Evolutionary conservation across 1,140 invertebrate genomes (phyloP).

Genomic region (Prorops nasuta): DNA sequence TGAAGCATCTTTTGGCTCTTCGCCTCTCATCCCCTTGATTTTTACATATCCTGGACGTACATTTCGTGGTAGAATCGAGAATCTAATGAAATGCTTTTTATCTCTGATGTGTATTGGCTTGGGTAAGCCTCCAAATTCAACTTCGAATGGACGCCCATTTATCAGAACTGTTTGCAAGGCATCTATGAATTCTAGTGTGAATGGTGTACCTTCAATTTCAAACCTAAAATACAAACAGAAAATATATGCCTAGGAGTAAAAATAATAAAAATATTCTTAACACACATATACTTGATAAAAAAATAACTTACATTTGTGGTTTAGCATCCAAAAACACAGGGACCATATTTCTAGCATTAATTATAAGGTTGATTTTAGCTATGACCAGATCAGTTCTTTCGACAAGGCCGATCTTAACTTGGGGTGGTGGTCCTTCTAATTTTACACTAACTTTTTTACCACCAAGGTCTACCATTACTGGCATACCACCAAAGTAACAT

Average conservation of each 20-base stretch:
- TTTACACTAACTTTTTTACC: conserved; percentile 73
- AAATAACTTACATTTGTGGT: conserved; percentile 64
- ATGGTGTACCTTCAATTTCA: conserved; percentile 70
- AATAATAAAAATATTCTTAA: conserved; percentile 11
- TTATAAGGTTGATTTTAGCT: conserved; percentile 79
- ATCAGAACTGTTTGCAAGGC: conserved; percentile 74
- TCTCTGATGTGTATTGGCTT: conserved; percentile 80
- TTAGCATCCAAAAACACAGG: conserved; percentile 85
- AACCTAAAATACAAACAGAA: conserved; percentile 57
- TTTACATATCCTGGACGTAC: conserved; percentile 67
- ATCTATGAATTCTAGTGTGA: conserved; percentile 79
- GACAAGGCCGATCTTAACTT: conserved; percentile 72
- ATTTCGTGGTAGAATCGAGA: conserved; percentile 76
- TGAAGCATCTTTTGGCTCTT: conserved; percentile 40
- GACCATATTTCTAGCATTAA: conserved; percentile 75
- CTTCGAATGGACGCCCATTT: conserved; percentile 78
- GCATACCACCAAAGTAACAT: conserved; percentile 87
- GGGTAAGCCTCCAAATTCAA: conserved; percentile 89
- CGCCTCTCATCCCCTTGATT: conserved; percentile 69
- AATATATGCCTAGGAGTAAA: too few relatives aligned
- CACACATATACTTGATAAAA: background rate
- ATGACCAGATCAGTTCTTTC: conserved; percentile 75
- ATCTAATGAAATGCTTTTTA: conserved; percentile 79
- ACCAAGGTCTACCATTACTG: conserved; percentile 79
- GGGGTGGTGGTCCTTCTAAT: conserved; percentile 84